phyloP scores from a whole-genome alignment of 2,888 invertebrate genomes.

The Therioaphis trifolii region DNA sequence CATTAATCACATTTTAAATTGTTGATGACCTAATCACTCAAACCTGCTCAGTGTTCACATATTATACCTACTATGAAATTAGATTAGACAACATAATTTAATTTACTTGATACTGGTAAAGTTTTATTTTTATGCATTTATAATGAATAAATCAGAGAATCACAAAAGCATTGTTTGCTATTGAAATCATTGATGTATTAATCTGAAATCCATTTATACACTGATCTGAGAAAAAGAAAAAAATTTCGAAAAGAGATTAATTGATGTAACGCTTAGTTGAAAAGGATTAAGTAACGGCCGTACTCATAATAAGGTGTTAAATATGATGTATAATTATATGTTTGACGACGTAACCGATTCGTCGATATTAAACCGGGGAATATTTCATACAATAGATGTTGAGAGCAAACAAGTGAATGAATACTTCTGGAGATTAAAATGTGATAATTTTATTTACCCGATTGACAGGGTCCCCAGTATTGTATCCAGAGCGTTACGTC shows the following conservation, averaged over 20 bases:
- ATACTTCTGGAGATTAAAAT: slow-evolving; percentile 1
- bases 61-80: too few relatives aligned
- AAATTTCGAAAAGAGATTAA: too few relatives aligned
- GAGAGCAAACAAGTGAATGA: background rate
- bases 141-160: background rate
- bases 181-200: background rate
- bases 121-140: background rate
- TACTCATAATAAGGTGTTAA: background rate
- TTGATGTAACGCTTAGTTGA: background rate
- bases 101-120: too few relatives aligned
- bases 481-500: background rate
- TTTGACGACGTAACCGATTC: background rate
- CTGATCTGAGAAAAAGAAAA: background rate
- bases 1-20: too few relatives aligned
- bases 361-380: background rate
- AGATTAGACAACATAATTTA: too few relatives aligned
- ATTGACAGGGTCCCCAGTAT: slow-evolving; percentile 52
- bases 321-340: background rate
- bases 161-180: background rate
- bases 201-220: background rate
- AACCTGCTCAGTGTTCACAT: background rate
- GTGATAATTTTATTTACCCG: slow-evolving; percentile 25
- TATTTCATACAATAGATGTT: background rate
- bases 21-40: too few relatives aligned
- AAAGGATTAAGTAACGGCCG: background rate